Base-by-base conservation (phyloP, 2,888 invertebrate species). In the Synergus itoensis region DNA sequence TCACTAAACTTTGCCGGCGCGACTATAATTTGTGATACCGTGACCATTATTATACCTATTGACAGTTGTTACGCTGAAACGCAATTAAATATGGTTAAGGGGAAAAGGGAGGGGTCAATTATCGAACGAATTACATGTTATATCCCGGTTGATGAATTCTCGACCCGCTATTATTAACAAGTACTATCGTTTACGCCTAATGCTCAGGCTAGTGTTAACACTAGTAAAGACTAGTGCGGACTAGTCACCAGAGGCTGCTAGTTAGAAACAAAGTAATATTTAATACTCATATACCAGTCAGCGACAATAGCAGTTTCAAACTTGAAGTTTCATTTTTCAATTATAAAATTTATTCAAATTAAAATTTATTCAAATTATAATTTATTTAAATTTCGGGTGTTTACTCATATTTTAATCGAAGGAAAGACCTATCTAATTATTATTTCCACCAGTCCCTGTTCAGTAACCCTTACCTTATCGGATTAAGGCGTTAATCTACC, bases 201-300 rank as follows among this genome's bases (percentile, higher is more conserved):
- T 87, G 89, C 89, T 92, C 90, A 89, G 88, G 87, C 89, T 91
- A 90, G 89, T 88, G 90, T 87, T 89, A 87, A 88, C 84, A 87
- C 89, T 91, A 89, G 88, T 87, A 84, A 81, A 82, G 87, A 88
- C 90, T 90, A 89, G 90, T 89, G 89, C 88, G 83, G 85, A 88
- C 90, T 90, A 91, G 89, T 90, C 89, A 88, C 85, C 85, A 86
- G 88, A 91, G 89, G 90, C 90, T 90, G 89, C 90, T 91, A 91
- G 89, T 88, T 90, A 90, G 89, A 89, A 81, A 88, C 85, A 85
- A 86, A 86, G 80, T 88, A 84, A 85, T 87, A 88, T 86, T 84
- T 88, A 87, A 86, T 86, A 86, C 86, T 85, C 83, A 73, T 48
- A 36, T 73, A 53, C 73, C 48, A 53, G 73, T 73, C 53, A 73